These are phyloP conservation scores for Corythornis madagascariensis DNA, from an alignment of 2,113 vertebrate genomes.

Conservation along the genomic window DNA sequence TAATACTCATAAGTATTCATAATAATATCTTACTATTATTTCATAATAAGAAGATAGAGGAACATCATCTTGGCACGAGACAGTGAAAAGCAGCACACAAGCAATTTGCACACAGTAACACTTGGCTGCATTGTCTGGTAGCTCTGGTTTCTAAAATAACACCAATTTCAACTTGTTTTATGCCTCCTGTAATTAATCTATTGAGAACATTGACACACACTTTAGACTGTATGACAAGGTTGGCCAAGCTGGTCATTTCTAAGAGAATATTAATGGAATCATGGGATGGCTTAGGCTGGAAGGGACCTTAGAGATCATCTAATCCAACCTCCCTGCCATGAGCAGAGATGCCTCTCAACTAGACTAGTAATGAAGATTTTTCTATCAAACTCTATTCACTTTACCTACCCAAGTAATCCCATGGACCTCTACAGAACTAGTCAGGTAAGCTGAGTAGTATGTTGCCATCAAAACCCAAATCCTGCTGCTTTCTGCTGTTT, in stretches of 20 bases:
- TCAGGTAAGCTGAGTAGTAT: neutral
- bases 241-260: neutral
- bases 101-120: neutral
- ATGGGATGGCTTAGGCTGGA: too few relatives aligned
- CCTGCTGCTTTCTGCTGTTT: neutral
- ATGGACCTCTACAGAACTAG: neutral
- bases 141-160: neutral
- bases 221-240: neutral
- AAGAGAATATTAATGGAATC: neutral
- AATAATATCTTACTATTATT: too few relatives aligned
- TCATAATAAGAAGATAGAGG: neutral
- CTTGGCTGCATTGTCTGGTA: fast-evolving
- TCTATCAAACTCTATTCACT: neutral
- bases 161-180: neutral
- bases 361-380: neutral
- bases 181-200: neutral
- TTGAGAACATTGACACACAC: neutral
- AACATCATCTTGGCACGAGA: neutral
- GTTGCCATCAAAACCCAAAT: neutral
- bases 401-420: neutral
- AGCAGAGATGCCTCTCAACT: too few relatives aligned
- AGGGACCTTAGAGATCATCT: too few relatives aligned
- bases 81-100: fast-evolving
- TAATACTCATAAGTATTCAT: neutral
- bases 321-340: too few relatives aligned